A percentile compares a stretch with the other conserved stretches of the same genome.
Evolutionary conservation across 2,797 vertebrate species (phyloP).

Genomic region (Lithobates pipiens): DNA sequence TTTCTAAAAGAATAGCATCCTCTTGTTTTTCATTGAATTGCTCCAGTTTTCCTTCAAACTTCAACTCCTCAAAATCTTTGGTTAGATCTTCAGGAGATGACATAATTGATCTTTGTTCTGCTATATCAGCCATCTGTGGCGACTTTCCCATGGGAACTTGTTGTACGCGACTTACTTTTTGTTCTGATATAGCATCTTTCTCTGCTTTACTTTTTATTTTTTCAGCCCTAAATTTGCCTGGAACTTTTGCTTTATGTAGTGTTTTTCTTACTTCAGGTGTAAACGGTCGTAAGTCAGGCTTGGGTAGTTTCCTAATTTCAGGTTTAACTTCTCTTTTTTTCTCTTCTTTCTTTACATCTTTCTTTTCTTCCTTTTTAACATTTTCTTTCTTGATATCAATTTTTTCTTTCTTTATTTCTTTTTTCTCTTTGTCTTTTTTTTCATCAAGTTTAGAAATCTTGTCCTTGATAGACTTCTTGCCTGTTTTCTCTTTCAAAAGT

Average conservation of each 20-base stretch:
- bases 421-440: constrained; percentile 98
- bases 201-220: constrained; percentile 81
- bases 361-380: constrained; percentile 90
- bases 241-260: constrained; percentile 91
- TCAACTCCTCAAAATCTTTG: constrained; percentile 94
- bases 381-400: constrained; percentile 92
- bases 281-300: constrained; percentile 93
- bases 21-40: constrained; percentile 35
- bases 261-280: constrained; percentile 97
- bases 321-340: constrained; percentile 91
- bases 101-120: constrained; percentile 82
- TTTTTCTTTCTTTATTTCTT: constrained; percentile 91
- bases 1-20: constrained; percentile 30
- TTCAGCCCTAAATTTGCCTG: constrained; percentile 86
- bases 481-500: constrained; percentile 85
- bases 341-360: constrained; percentile 90
- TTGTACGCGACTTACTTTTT: constrained; percentile 72
- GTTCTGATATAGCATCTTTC: constrained; percentile 81
- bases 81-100: constrained; percentile 98
- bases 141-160: constrained; percentile 64
- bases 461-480: constrained; percentile 90
- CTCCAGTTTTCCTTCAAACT: constrained; percentile 77
- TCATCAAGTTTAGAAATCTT: constrained; percentile 91
- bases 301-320: constrained; percentile 89
- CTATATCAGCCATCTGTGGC: constrained; percentile 66